Percentiles rank a stretch among this genome's conserved stretches.
Conservation (phyloP, 2,113 vertebrate species). For the Microcebus ravelobensis region DNA sequence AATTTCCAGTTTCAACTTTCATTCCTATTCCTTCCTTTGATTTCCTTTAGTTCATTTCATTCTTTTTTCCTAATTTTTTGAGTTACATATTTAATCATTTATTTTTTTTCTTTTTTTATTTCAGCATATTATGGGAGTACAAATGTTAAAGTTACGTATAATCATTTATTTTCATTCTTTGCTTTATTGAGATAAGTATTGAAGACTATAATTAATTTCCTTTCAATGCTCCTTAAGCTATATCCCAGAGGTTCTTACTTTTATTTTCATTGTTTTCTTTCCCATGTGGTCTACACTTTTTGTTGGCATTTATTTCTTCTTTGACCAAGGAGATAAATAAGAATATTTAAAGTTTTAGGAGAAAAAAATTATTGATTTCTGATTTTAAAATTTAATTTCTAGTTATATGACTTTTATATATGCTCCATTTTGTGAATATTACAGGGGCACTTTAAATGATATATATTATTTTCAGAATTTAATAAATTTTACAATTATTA, state of each 20-base stretch:
- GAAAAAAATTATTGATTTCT: background rate
- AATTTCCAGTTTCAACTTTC: background rate
- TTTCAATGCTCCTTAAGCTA: background rate
- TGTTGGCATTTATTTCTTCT: background rate
- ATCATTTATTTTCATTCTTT: background rate
- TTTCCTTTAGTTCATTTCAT: background rate
- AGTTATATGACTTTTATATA: background rate
- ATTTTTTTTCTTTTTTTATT: background rate
- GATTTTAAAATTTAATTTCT: background rate
- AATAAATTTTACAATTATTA: too few relatives aligned
- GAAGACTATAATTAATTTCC: background rate
- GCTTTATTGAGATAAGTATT: background rate
- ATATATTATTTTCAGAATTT: background rate
- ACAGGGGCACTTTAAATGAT: background rate
- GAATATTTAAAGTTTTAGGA: background rate
- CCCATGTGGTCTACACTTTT: background rate
- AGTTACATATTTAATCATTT: background rate
- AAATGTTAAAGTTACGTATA: background rate
- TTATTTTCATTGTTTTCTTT: background rate
- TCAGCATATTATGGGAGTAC: too few relatives aligned
- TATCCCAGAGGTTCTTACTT: background rate
- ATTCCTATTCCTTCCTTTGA: background rate
- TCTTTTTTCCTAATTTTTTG: background rate
- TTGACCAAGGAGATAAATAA: background rate
- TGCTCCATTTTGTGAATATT: background rate